Percentiles rank a stretch among this genome's conserved stretches.
These are phyloP conservation scores for Ageneiosus marmoratus DNA, from an alignment of 2,113 vertebrate genomes.

Conservation along the genomic window DNA sequence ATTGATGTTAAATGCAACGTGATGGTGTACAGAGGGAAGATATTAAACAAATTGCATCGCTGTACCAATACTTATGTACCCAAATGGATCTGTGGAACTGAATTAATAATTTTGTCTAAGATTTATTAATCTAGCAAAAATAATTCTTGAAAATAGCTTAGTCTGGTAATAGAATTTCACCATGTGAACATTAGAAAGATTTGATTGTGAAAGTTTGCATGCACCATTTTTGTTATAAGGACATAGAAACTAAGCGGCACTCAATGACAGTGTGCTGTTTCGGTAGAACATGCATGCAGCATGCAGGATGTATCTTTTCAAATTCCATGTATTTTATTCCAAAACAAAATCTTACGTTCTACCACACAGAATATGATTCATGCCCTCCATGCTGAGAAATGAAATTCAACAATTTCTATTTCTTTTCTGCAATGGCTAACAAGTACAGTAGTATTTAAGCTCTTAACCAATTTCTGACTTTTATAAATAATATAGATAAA, in stretches of 20 bases:
- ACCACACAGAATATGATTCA: not conserved
- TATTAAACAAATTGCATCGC: too few species aligned
- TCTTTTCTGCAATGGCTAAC: not conserved
- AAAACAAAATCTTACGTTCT: not conserved
- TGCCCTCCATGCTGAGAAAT: constrained; percentile 11
- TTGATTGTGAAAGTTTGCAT: too few species aligned
- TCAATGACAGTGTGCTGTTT: not conserved
- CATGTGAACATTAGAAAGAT: not conserved
- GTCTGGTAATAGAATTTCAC: not conserved
- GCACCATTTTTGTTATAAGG: not conserved
- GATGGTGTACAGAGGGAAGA: not conserved
- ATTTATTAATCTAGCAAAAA: not conserved
- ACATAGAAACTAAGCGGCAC: not conserved
- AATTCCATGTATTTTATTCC: not conserved
- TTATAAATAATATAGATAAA: not conserved
- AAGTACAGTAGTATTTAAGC: not conserved
- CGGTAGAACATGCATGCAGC: not conserved
- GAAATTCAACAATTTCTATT: not conserved
- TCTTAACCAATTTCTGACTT: not conserved
- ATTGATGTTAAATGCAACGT: not conserved
- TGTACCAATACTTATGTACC: not conserved
- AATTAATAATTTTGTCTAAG: not conserved
- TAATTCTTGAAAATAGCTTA: not conserved
- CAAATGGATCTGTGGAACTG: not conserved
- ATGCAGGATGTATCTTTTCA: not conserved